Base-by-base conservation (phyloP, 2,888 invertebrate species). In the Brenthis hecate region DNA sequence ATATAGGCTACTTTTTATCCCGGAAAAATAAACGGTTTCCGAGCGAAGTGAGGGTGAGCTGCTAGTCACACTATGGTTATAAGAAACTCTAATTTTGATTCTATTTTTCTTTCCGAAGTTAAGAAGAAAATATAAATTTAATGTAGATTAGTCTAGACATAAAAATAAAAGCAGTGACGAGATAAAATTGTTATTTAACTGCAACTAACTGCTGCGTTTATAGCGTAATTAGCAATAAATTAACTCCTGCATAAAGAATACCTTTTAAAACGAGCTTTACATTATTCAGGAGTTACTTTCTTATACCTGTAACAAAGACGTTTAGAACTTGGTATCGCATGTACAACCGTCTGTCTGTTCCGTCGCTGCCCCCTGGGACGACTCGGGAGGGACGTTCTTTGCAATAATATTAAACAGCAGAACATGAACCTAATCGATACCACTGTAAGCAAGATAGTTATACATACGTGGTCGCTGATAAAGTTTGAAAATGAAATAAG, bases 361-460 rank as follows among this genome's bases (percentile, higher is more conserved):
- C 78, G 78, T 78, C 80, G 77, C 67, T 61, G 72, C 83, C 88
- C 82, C 87, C 6, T 14, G 84, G 79, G 88, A 84, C 48, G 28
- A 58, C 74, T 71, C 77, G 70, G 73, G 77, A 74, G 76, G 80
- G 80, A 77, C 78, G 81, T 79, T 84, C 83, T 64, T 83, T 82
- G 76, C 82, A 75, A 85, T 87, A 85, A 87, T 84, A 86, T 84
- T 81, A 81, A 79, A 80, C 78, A 76, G 77, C 77, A 69, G 66
- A 68, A 68, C 58, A 67, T 66, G 36, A 79, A 77, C 76, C 78
- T 71, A 80, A 77, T 77, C 77, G 79, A 78, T 70, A 66, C 36
- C 32, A 53, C 55, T 60, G 13, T 50, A 50, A 50, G n/a, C 50
- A 32, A 13, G n/a, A 6, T 50, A 50, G 5, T 32, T n/a, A n/a